Conservation (phyloP, 2,113 vertebrate genomes). For the Myotis brandtii region DNA sequence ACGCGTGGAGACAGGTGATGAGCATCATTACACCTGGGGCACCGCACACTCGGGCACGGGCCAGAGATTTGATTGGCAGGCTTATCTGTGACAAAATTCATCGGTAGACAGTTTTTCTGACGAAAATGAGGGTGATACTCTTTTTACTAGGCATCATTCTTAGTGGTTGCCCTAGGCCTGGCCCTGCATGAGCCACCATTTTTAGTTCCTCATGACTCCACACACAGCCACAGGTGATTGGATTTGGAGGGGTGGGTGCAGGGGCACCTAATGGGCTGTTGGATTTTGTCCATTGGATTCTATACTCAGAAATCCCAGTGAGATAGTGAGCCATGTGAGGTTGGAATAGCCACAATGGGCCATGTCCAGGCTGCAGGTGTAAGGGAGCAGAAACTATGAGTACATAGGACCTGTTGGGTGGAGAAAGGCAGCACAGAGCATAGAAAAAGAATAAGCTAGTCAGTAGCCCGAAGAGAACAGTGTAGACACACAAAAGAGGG, state of each 20-base stretch:
- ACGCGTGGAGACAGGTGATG: neutral
- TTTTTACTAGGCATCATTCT: neutral
- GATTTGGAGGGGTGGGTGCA: fast-evolving
- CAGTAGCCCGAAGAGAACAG: neutral
- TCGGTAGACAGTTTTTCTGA: conserved; percentile 15
- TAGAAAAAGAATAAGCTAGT: neutral
- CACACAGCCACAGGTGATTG: neutral
- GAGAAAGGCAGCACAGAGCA: neutral
- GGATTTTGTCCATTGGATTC: neutral
- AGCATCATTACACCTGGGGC: neutral
- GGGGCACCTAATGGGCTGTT: no score
- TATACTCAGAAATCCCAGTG: neutral
- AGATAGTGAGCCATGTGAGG: neutral
- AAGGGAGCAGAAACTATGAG: neutral
- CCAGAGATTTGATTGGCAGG: neutral
- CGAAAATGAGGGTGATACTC: neutral
- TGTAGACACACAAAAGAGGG: neutral
- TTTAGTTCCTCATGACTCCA: neutral
- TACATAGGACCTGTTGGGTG: neutral
- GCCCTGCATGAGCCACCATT: fast-evolving
- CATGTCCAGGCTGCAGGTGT: neutral
- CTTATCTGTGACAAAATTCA: conserved; percentile 14
- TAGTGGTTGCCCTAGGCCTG: neutral
- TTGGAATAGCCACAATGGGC: neutral
- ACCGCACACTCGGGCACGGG: neutral